Conservation (phyloP, 2,797 vertebrate genomes). For the Paramormyrops hopkinsi region DNA sequence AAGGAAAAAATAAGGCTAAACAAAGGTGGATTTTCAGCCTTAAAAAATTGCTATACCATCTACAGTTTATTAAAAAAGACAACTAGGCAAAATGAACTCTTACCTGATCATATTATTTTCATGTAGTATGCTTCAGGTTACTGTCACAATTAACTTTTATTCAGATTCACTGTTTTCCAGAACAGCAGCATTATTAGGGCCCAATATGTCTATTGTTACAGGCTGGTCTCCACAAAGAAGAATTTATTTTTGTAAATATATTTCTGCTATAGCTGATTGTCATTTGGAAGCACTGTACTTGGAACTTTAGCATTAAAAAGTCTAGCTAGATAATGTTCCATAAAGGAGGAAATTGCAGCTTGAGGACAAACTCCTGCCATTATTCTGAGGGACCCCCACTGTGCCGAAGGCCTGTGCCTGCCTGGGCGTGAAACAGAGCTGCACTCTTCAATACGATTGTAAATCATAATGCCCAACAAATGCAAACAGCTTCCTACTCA, state of each 20-base stretch:
- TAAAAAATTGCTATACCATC: background rate
- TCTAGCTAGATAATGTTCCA: background rate
- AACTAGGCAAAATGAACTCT: background rate
- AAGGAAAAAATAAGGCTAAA: background rate
- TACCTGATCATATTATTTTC: background rate
- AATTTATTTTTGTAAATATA: background rate
- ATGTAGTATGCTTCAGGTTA: background rate
- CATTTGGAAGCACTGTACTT: background rate
- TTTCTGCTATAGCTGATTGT: background rate
- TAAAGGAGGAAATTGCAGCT: background rate
- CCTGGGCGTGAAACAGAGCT: background rate
- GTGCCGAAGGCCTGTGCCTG: background rate
- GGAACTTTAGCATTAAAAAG: background rate
- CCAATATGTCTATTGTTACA: background rate
- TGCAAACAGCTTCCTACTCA: constrained; percentile 1
- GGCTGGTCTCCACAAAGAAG: background rate
- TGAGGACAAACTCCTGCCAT: background rate
- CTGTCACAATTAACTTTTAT: background rate
- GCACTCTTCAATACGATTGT: constrained; percentile 10
- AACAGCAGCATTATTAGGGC: background rate
- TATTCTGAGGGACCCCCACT: background rate
- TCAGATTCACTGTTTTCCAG: background rate
- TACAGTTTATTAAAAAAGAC: background rate
- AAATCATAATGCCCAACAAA: constrained; percentile 11
- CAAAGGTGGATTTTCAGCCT: background rate